A percentile compares a stretch with the other conserved stretches of the same genome.
These are phyloP conservation scores for Paradoxurus hermaphroditus DNA, from an alignment of 2,113 vertebrate genomes.

Conservation along the genomic window DNA sequence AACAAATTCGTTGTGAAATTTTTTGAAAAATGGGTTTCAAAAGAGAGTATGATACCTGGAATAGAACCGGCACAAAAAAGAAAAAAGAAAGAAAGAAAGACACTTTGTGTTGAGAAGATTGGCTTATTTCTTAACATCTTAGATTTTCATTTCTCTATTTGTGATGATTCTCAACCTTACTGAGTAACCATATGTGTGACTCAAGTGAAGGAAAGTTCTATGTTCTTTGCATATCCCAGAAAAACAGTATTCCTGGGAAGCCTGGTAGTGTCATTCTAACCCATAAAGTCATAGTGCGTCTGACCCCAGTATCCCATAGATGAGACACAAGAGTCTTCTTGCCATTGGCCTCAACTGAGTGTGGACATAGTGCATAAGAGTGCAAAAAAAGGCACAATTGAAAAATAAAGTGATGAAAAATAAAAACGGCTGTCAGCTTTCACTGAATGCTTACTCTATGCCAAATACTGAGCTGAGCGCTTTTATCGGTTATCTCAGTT, in stretches of 20 bases:
- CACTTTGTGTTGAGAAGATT: background rate
- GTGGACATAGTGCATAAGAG: background rate
- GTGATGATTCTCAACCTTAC: background rate
- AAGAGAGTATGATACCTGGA: background rate
- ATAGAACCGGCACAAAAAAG: background rate
- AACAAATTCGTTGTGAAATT: background rate
- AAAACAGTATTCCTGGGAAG: background rate
- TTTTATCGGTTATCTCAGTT: background rate
- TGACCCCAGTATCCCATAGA: rapidly evolving
- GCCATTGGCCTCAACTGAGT: background rate
- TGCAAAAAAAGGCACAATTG: background rate
- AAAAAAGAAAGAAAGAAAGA: background rate
- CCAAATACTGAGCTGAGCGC: background rate
- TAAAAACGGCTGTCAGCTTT: background rate
- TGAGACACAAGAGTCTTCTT: background rate
- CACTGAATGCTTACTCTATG: background rate
- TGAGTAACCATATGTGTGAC: background rate
- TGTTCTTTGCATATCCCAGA: background rate
- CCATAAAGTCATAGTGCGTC: background rate
- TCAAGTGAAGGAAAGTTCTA: background rate
- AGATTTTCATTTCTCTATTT: background rate
- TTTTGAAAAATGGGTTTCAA: too few species aligned
- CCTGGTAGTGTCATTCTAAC: background rate
- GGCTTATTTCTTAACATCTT: background rate
- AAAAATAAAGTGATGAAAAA: background rate